These are phyloP conservation scores for Epirrita christyi DNA, from an alignment of 2,888 invertebrate genomes.

Conservation along the genomic window DNA sequence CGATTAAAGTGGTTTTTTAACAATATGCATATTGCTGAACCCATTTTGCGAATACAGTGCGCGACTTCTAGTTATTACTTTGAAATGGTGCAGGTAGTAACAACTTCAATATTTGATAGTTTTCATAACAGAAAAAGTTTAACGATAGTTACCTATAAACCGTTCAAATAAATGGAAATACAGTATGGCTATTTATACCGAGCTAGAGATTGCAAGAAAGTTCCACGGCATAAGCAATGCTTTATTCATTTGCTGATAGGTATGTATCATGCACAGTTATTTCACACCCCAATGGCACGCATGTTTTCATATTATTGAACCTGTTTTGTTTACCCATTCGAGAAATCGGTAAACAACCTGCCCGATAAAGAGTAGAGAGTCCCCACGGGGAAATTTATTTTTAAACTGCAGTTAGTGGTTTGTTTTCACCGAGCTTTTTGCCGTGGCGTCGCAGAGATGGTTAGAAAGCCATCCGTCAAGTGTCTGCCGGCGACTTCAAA, in stretches of 20 bases:
- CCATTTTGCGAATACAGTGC: neutral
- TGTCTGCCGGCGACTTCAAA: conserved; percentile 73
- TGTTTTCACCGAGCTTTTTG: conserved; percentile 79
- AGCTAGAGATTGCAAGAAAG: neutral
- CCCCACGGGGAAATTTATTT: conserved; percentile 63
- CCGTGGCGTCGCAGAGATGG: conserved; percentile 61
- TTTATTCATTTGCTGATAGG: conserved; percentile 2
- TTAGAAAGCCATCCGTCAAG: conserved; percentile 83
- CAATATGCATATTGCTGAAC: conserved; percentile 7
- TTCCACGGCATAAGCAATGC: conserved; percentile 1
- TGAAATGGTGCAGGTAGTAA: too few relatives aligned
- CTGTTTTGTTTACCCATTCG: conserved; percentile 38
- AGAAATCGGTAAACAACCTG: conserved; percentile 50
- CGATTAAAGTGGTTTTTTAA: conserved; percentile 26
- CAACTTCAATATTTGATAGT: too few relatives aligned
- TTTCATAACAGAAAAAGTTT: too few relatives aligned
- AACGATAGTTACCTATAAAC: too few relatives aligned
- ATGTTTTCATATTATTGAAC: conserved; percentile 20
- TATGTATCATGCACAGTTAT: neutral
- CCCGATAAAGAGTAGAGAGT: conserved; percentile 51
- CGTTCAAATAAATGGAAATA: neutral
- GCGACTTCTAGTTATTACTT: neutral
- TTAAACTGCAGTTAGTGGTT: conserved; percentile 72
- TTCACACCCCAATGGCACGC: conserved; percentile 10
- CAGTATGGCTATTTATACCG: neutral